Conservation (phyloP, 2,888 invertebrate species). For the Cacoxenus indagator region DNA sequence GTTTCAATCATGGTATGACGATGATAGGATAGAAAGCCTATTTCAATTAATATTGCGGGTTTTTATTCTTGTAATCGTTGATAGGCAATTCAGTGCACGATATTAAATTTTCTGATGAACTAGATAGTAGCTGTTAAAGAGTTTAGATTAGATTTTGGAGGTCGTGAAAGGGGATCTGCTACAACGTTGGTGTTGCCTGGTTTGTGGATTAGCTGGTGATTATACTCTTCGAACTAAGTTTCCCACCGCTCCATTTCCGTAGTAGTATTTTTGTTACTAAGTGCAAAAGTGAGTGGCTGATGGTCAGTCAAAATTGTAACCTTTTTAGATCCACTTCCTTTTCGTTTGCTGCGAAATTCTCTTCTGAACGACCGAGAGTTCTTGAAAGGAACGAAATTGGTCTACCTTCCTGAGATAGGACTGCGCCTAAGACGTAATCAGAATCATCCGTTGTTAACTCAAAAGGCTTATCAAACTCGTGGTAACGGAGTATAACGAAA, state of each 20-base stretch:
- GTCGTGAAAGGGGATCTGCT: slow-evolving; percentile 31
- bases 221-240: slow-evolving; percentile 28
- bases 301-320: neutral
- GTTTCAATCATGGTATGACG: too few relatives aligned
- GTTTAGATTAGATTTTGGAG: slow-evolving; percentile 16
- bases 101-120: slow-evolving; percentile 28
- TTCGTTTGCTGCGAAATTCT: too few relatives aligned
- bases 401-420: too few relatives aligned
- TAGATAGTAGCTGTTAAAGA: slow-evolving; percentile 16
- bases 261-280: neutral
- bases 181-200: slow-evolving; percentile 54
- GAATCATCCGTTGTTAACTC: too few relatives aligned
- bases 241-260: slow-evolving; percentile 31
- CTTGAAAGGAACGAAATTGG: too few relatives aligned
- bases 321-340: neutral
- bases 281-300: neutral
- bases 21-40: too few relatives aligned
- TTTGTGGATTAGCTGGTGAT: slow-evolving; percentile 48
- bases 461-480: too few relatives aligned
- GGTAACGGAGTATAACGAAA: too few relatives aligned
- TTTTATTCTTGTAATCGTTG: slow-evolving; percentile 32
- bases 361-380: too few relatives aligned
- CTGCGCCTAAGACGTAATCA: neutral
- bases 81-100: slow-evolving; percentile 23
- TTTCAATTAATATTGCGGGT: too few relatives aligned